Percentiles rank a stretch among this genome's conserved stretches.
Conservation (phyloP, 2,797 vertebrate species). For the Luscinia luscinia region DNA sequence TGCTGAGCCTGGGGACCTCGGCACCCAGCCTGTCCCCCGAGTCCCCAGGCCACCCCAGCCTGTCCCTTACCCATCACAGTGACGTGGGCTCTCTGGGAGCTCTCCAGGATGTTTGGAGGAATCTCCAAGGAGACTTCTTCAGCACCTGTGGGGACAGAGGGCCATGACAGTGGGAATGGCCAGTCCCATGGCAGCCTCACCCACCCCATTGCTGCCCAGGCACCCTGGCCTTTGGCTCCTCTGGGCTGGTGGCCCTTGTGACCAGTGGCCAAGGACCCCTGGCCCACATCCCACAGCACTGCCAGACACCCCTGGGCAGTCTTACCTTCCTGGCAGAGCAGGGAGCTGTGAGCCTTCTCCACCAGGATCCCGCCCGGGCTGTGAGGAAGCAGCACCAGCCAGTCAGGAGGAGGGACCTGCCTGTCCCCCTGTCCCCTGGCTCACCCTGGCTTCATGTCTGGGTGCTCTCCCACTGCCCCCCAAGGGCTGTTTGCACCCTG, state of each 20-base stretch:
- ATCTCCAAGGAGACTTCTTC: conserved; percentile 65
- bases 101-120: conserved; percentile 55
- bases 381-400: background rate
- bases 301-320: fast-evolving
- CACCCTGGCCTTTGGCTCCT: background rate
- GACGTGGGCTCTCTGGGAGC: conserved; percentile 61
- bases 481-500: background rate
- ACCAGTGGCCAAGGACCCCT: background rate
- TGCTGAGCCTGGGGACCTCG: background rate
- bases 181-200: fast-evolving
- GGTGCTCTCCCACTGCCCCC: background rate
- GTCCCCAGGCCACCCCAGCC: fast-evolving
- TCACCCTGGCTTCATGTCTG: background rate
- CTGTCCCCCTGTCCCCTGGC: background rate
- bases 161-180: background rate
- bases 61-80: conserved; percentile 57
- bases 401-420: background rate
- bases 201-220: background rate
- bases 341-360: conserved; percentile 67
- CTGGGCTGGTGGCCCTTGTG: background rate
- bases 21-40: background rate
- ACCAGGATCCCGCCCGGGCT: conserved; percentile 69
- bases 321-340: conserved; percentile 72
- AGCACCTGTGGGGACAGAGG: background rate
- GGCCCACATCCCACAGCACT: fast-evolving